Conservation (phyloP, 2,113 vertebrate genomes). For the Cyanocitta stelleri region DNA sequence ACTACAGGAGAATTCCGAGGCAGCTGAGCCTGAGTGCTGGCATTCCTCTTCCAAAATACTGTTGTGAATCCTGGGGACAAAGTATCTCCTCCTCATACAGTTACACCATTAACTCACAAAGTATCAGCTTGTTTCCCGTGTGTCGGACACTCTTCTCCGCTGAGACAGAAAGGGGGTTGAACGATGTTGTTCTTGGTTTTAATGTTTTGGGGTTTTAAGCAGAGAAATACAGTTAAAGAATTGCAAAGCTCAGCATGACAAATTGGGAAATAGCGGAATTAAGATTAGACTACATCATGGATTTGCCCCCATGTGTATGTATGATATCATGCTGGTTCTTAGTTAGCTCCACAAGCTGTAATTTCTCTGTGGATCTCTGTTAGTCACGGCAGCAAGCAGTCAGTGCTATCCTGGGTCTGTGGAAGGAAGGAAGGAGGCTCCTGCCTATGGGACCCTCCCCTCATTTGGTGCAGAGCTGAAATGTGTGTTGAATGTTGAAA, state of each 20-base stretch:
- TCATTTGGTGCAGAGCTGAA: accelerated
- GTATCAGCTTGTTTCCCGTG: neutral
- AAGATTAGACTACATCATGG: neutral
- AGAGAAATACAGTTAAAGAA: neutral
- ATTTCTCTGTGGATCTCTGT: neutral
- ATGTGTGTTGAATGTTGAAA: accelerated
- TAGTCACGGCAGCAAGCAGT: neutral
- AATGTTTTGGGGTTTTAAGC: neutral
- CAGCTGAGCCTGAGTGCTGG: neutral
- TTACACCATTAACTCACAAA: neutral
- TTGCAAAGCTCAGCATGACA: neutral
- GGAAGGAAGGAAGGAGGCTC: neutral
- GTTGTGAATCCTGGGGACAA: neutral
- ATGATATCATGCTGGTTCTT: neutral
- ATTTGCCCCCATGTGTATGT: neutral
- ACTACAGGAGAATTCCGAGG: neutral
- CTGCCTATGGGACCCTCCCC: neutral
- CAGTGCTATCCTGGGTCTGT: neutral
- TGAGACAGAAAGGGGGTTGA: accelerated
- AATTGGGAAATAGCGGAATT: neutral
- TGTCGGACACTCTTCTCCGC: accelerated
- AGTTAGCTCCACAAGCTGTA: neutral
- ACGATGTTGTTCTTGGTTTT: neutral
- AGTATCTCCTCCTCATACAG: neutral
- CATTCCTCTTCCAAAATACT: neutral